These are phyloP conservation scores for Crenuchus spilurus DNA, from an alignment of 2,797 vertebrate genomes.

Conservation along the genomic window DNA sequence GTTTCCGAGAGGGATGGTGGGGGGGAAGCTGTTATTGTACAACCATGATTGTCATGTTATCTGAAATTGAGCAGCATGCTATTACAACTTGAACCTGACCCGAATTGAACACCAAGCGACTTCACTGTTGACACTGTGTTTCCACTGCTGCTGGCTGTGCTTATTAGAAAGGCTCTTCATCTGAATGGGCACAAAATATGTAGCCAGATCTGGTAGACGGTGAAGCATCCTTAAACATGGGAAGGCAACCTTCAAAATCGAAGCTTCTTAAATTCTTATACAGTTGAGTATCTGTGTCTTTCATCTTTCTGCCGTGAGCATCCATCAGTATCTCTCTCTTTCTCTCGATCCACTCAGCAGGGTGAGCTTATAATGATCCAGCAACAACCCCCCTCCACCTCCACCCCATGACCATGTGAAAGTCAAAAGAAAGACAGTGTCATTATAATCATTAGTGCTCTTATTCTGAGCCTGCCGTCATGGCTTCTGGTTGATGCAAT, in stretches of 20 bases:
- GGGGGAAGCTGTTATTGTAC: conserved; percentile 17
- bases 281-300: background rate
- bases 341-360: background rate
- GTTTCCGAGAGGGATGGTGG: background rate
- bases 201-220: background rate
- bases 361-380: conserved; percentile 3
- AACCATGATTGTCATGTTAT: conserved; percentile 23
- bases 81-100: conserved; percentile 32
- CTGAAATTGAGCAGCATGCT: conserved; percentile 26
- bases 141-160: background rate
- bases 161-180: background rate
- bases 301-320: background rate
- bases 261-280: background rate
- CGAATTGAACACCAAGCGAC: conserved; percentile 24
- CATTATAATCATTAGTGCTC: conserved; percentile 20
- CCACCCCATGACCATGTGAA: background rate
- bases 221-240: background rate
- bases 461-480: background rate
- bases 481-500: conserved; percentile 23
- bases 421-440: conserved; percentile 3
- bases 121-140: background rate
- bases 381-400: background rate
- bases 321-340: background rate
- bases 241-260: background rate
- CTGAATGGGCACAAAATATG: background rate